Evolutionary conservation across 1,140 invertebrate species (phyloP), one percentile per base, ranked within the genome.

Genomic region (Zaprionus ghesquierei): DNA sequence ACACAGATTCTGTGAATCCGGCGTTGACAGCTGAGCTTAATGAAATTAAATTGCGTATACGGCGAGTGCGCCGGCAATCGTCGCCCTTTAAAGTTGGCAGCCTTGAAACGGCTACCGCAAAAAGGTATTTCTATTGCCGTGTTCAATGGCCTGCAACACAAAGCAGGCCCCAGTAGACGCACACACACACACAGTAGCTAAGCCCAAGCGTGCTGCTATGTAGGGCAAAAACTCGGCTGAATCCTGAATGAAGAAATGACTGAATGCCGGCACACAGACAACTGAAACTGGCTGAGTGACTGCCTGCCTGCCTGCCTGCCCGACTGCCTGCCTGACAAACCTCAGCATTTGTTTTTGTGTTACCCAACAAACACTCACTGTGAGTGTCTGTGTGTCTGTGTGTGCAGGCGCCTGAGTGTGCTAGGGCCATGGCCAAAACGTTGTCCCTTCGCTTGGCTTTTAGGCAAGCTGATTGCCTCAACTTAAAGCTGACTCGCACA

Each of bases 201-300:
- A 50, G 77, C 56, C 54, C 51, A 51, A 61, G 58, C 55, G 51
- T 58, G 63, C 59, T 61, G 63, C 49, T 79, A 60, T 73, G 46
- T 74, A 64, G 73, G 59, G 46, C 69, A 56, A 77, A 69, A 77
- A 69, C 66, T 73, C 56, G 49, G 51, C 35, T 82, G 75, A 76
- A 71, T 79, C 73, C 44, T 55, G 41, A 73, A 73, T 73, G 64
- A 69, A 69, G 78, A 64, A 75, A 69, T 81, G 77, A 81, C 63
- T 84, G 80, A 79, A 77, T 73, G 76, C 49, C 66, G 31, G 41
- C 61, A 73, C 41, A 61, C 53, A 29, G 29, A 55, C 25, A 38
- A 27, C 29, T n/a, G 15, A 53, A 50, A 46, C 18, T 53, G 64
- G 18, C 18, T 38, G n/a, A 58, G 25, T 38, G 15, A 29, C 68